Base-by-base conservation (phyloP, 1,140 invertebrate species). In the Muscidifurax raptorellus region DNA sequence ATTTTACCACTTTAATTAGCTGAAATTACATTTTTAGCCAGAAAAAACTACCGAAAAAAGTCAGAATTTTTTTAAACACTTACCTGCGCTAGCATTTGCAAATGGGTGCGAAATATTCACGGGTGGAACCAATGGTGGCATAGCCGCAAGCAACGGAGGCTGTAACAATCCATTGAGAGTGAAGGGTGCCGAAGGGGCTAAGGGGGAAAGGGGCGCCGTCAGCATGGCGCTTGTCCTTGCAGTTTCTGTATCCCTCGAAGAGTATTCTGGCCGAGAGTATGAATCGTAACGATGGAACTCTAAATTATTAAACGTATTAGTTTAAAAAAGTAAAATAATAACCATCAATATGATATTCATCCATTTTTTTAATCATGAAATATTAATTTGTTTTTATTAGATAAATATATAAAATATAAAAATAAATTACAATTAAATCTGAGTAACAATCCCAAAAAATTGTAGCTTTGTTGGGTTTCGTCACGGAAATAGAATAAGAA, bases 21-120 rank as follows among this genome's bases (percentile, higher is more conserved):
- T n/a, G n/a, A n/a, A n/a, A n/a, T n/a, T n/a, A n/a, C n/a, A n/a
- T n/a, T n/a, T n/a, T n/a, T n/a, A n/a, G n/a, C n/a, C n/a, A n/a
- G n/a, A n/a, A n/a, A n/a, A n/a, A n/a, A n/a, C n/a, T n/a, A n/a
- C n/a, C n/a, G n/a, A n/a, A n/a, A n/a, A n/a, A n/a, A n/a, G n/a
- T n/a, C n/a, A n/a, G n/a, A n/a, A n/a, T n/a, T n/a, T 32, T 30
- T 72, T 18, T 36, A 72, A 72, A 25, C 13, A 67, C 9, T 67
- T 67, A 86, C 82, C 82, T 83, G 80, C 67, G 13, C 36, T 67
- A 18, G 44, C 76, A 52, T 80, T 82, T 13, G 69, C 7, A 44
- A 82, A 83, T 13, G 77, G 52, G 28, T 74, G 81, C 7, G 80
- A 28, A 18, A 83, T 36, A 15, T 28, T 47, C n/a, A 79, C 81